Evolutionary conservation across 2,888 invertebrate species (phyloP), one percentile per base, ranked within the genome.

Genomic region (Steinernema scapterisci): DNA sequence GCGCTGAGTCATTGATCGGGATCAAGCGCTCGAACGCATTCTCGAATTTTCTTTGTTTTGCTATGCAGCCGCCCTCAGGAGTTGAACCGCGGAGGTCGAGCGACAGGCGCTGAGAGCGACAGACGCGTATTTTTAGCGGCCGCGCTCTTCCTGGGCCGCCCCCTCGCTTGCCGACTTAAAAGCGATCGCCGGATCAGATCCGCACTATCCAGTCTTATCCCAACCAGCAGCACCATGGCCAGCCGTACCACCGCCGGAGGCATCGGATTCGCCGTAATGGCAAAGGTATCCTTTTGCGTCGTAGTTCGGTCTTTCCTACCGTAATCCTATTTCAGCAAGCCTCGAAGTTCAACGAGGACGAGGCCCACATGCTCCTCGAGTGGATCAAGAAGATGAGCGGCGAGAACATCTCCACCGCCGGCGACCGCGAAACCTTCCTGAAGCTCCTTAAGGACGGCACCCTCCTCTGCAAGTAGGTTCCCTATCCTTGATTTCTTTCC

Each of bases 301-400:
- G 5, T 38, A n/a, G n/a, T 38, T 38, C 38, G 38, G 7, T n/a
- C 43, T 73, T 19, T n/a, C 21, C 27, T 27, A n/a, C 45, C 52
- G 52, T 56, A 72, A 48, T 31, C 44, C 48, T 71, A 1, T 74
- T 80, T 75, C 84, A 97, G 97, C 94, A 97, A 85, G 94, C 95
- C 89, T 94, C 95, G 89, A 97, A 97, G 91, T 99, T 96, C 91
- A 95, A 94, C 89, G 94, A 95, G 87, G 94, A 94, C 86, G 91
- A 95, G 80, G 97, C 97, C 1, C 92, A 92, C 85, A 95, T 97
- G 90, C 92, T 93, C 82, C 89, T 97, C 87, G 93, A 94, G 90
- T 97, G 97, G 97, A 93, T 97, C 86, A 92, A 92, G 86, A 90
- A 91, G 74, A 92, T 96, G 81, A 93, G 93, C 16, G 92, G 92